Evolutionary conservation across 2,113 vertebrate genomes (phyloP), one percentile per base, ranked within the genome.

Genomic region (Neogobius melanostomus): DNA sequence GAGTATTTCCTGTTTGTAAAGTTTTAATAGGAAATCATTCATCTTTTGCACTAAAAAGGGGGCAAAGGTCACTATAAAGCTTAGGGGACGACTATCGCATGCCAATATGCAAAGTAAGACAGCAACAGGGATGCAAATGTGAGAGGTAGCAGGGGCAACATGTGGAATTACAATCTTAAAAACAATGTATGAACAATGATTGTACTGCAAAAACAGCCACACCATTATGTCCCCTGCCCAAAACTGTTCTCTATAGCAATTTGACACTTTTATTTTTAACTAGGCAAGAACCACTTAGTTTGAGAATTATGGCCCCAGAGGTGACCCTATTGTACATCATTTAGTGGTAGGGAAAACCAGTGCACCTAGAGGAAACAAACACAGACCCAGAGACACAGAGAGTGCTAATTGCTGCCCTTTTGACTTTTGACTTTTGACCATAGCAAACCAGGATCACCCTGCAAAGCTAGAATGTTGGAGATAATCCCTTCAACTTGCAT

Each of bases 61-160:
- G 48, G 4, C 2, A 42, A 59, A 9, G 2, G 16, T 52, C 53
- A 11, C 46, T 14, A 54, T 6, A 11, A 6, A 71, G 74, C 8
- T n/a, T 59, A 59, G 21, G 44, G 52, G 46, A 48, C 14, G 63
- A 36, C 21, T 11, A 45, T 71, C 15, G n/a, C 50, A 21, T 63
- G 76, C 11, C 12, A 64, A 53, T 7, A 69, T 79, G 53, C 65
- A 72, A 75, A 72, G 21, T 9, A 7, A 68, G 62, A 49, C 5
- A 59, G 62, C 54, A 56, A 17, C 2, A 2, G 64, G n/a, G 36
- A 72, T 50, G 44, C 54, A 60, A 68, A 74, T 69, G 2, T 74
- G 65, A 28, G 49, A 11, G 49, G 49, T 51, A n/a, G 15, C 14
- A 8, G 59, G 59, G 36, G 7, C 14, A 59, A 12, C 28, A 42